phyloP scores from a whole-genome alignment of 2,888 invertebrate genomes.

The Physocephala rufipes region DNA sequence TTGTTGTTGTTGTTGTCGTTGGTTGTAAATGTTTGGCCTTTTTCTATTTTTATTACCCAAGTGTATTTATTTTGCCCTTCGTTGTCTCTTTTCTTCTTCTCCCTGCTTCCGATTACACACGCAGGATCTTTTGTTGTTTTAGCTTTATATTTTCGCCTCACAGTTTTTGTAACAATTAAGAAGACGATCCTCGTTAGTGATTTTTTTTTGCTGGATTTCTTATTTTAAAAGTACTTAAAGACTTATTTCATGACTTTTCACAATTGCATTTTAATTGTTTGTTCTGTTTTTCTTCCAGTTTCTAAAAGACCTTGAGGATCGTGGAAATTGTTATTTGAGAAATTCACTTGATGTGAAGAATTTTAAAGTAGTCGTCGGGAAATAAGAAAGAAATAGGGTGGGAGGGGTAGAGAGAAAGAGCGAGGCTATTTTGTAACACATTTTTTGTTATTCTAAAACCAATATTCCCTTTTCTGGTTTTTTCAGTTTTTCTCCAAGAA shows the following conservation, averaged over 20 bases:
- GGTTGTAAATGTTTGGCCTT: neutral
- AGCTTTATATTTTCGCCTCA: neutral
- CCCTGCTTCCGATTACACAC: too few relatives aligned
- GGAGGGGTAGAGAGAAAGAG: too few relatives aligned
- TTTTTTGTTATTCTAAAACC: too few relatives aligned
- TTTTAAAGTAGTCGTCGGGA: too few relatives aligned
- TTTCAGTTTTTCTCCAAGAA: too few relatives aligned
- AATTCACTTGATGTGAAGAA: constrained; percentile 8
- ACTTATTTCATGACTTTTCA: constrained; percentile 31
- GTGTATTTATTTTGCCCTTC: constrained; percentile 7
- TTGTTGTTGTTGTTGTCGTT: neutral
- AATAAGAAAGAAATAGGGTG: too few relatives aligned
- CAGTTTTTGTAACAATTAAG: neutral
- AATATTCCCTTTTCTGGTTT: too few relatives aligned
- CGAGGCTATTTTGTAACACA: too few relatives aligned
- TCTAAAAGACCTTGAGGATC: too few relatives aligned
- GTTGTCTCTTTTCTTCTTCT: neutral
- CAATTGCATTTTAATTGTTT: constrained; percentile 35
- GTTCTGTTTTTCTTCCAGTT: neutral
- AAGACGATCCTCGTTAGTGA: neutral
- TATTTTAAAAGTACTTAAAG: constrained; percentile 11
- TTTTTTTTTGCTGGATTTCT: neutral
- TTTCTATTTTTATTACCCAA: neutral
- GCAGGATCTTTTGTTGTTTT: neutral
- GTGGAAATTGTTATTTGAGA: neutral